Percentiles rank a stretch among this genome's conserved stretches.
phyloP scores from a whole-genome alignment of 2,888 invertebrate species.

The Macrophya alboannulata region DNA sequence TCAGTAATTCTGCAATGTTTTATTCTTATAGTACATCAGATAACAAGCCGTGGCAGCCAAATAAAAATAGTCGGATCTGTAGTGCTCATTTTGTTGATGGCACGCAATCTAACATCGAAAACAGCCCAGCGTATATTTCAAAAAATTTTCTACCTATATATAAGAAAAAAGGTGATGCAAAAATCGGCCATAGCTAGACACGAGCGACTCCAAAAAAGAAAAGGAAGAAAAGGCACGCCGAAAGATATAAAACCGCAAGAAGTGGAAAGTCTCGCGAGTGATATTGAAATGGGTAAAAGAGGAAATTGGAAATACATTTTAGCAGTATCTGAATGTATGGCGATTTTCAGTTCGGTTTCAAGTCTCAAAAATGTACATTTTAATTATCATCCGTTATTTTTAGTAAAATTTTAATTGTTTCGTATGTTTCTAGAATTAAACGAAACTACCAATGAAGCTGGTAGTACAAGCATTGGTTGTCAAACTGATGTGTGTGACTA shows the following conservation, averaged over 20 bases:
- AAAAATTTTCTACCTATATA: conserved; percentile 45
- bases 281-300: background rate
- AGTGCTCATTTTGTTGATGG: conserved; percentile 51
- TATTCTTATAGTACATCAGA: conserved; percentile 34
- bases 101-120: conserved; percentile 40
- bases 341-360: conserved; percentile 23
- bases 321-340: conserved; percentile 21
- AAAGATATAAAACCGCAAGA: background rate
- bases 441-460: conserved; percentile 1
- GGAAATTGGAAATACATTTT: conserved; percentile 25
- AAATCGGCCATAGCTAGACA: conserved; percentile 3
- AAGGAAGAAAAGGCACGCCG: background rate
- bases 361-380: conserved; percentile 58
- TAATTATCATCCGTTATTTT: conserved; percentile 9
- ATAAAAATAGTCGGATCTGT: conserved; percentile 48
- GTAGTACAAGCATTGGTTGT: conserved; percentile 26
- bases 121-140: conserved; percentile 54
- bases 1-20: background rate
- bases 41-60: conserved; percentile 56
- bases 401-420: conserved; percentile 52
- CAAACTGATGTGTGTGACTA: conserved; percentile 31
- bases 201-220: conserved; percentile 21
- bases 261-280: background rate
- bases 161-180: conserved; percentile 30
- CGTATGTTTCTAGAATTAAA: conserved; percentile 10